These are phyloP conservation scores for Platycheirus albimanus DNA, from an alignment of 2,888 invertebrate species.

Conservation along the genomic window DNA sequence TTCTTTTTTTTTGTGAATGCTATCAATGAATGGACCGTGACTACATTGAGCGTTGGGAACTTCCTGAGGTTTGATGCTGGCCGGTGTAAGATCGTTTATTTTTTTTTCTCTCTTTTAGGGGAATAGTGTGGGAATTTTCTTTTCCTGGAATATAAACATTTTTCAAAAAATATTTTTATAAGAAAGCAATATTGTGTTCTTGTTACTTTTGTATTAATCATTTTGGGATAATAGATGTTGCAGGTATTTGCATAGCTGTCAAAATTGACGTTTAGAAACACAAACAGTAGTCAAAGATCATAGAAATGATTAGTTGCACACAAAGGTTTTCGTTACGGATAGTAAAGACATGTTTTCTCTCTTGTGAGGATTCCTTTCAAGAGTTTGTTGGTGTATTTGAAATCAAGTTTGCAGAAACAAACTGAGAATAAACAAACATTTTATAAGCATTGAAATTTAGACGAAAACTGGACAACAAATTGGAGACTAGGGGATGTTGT, in stretches of 20 bases:
- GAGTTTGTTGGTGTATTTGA: too few relatives aligned
- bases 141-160: slow-evolving; percentile 60
- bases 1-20: not conserved
- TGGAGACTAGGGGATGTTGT: too few relatives aligned
- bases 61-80: slow-evolving; percentile 62
- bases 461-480: too few relatives aligned
- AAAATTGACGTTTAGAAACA: slow-evolving; percentile 24
- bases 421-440: too few relatives aligned
- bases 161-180: slow-evolving; percentile 27
- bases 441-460: too few relatives aligned
- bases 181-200: too few relatives aligned
- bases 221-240: slow-evolving; percentile 21
- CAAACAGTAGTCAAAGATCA: slow-evolving; percentile 20
- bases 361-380: too few relatives aligned
- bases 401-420: too few relatives aligned
- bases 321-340: not conserved
- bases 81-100: slow-evolving; percentile 10
- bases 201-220: slow-evolving; percentile 39
- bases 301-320: not conserved
- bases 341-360: not conserved
- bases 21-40: slow-evolving; percentile 50
- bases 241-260: slow-evolving; percentile 61
- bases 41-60: slow-evolving; percentile 50
- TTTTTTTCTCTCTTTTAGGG: slow-evolving; percentile 30
- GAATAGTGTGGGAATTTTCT: slow-evolving; percentile 69